Evolutionary conservation across 2,888 invertebrate species (phyloP), one percentile per base, ranked within the genome.

Genomic region (Pardosa pseudoannulata): DNA sequence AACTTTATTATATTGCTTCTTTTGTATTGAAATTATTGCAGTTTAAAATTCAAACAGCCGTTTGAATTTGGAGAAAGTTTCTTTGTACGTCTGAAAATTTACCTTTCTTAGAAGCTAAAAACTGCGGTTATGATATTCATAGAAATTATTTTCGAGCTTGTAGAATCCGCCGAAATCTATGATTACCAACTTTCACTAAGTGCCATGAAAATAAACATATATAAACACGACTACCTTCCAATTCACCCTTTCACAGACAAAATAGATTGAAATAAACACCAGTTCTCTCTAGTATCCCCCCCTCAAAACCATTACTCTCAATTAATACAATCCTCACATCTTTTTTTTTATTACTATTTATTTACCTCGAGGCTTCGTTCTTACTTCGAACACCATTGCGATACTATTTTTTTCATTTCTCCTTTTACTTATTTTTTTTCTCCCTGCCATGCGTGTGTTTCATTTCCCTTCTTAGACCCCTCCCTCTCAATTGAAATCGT

Each of bases 251-350:
- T 56, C 56, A 56, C 23, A 23, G 56, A 56, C 19, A 56, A 16
- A 56, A 19, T 3, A 23, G 56, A 56, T 23, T 56, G 56, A 56
- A 56, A 56, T 56, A 56, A 56, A 56, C 56, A 56, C 56, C 56
- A 56, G 23, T 56, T 56, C 56, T 56, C 56, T 56, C 56, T 23
- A 23, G 16, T 16, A 9, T 13, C 9, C 23, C 56, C 23, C 3
- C 56, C 7, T n/a, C n/a, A n/a, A 56, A 56, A 56, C 56, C 23
- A 56, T 56, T 56, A 56, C 11, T 56, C 56, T 56, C 56, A 56
- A 56, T 56, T 56, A 56, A 23, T 56, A 56, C 56, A 56, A 56
- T 56, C 56, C 23, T 56, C 56, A 56, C 56, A 56, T 56, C 56
- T 56, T 2, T 56, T 56, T 46, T 13, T 46, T 13, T 46, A 2